phyloP scores from a whole-genome alignment of 1,140 invertebrate genomes.

The Antheraea pernyi region DNA sequence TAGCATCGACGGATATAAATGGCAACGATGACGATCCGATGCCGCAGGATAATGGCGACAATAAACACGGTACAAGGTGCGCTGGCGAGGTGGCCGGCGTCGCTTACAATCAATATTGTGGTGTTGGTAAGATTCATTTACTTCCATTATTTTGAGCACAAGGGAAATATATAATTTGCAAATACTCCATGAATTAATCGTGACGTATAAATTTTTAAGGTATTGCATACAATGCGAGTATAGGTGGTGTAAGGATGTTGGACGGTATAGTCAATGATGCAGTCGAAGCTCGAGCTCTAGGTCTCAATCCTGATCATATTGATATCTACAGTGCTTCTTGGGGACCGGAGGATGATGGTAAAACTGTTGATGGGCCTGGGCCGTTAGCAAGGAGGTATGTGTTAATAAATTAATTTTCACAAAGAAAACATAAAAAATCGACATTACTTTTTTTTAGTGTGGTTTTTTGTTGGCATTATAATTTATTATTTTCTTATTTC shows the following conservation, averaged over 20 bases:
- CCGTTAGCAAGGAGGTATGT: slow-evolving; percentile 91
- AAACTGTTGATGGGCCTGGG: slow-evolving; percentile 98
- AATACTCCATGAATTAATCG: too few relatives aligned
- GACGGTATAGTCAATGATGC: slow-evolving; percentile 98
- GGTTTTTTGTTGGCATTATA: not conserved
- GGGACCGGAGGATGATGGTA: slow-evolving; percentile 98
- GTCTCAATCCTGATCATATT: slow-evolving; percentile 95
- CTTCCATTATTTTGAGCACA: too few relatives aligned
- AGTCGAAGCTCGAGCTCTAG: slow-evolving; percentile 94
- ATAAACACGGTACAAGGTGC: slow-evolving; percentile 95
- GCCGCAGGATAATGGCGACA: slow-evolving; percentile 96
- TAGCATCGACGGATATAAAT: slow-evolving; percentile 98
- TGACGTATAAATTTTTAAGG: slow-evolving; percentile 69
- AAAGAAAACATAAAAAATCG: too few relatives aligned
- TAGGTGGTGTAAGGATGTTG: slow-evolving; percentile 96
- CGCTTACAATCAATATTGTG: slow-evolving; percentile 95
- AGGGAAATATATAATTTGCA: too few relatives aligned
- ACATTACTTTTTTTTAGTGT: not conserved
- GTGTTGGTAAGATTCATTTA: slow-evolving; percentile 77
- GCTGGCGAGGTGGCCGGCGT: slow-evolving; percentile 96
- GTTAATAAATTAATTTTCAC: slow-evolving; percentile 9
- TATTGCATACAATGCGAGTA: slow-evolving; percentile 95
- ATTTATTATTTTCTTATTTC: slow-evolving; percentile 27
- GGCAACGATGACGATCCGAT: slow-evolving; percentile 97
- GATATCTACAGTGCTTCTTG: slow-evolving; percentile 98